These are phyloP conservation scores for Sphaerophoria rueppellii DNA, from an alignment of 2,888 invertebrate species.

Conservation along the genomic window DNA sequence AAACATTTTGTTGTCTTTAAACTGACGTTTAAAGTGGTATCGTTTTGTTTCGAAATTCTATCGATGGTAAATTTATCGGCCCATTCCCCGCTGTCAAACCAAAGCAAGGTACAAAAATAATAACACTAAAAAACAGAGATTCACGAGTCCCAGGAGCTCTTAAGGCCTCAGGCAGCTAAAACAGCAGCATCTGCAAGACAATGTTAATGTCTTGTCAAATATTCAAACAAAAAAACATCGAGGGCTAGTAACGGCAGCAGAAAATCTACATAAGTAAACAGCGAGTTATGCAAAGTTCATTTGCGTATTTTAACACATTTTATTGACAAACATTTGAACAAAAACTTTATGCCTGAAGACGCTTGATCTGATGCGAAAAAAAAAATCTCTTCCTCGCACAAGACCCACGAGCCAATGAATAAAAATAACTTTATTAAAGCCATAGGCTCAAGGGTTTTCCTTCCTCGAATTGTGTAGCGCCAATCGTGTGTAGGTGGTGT, in stretches of 20 bases:
- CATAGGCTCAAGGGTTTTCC: constrained; percentile 9
- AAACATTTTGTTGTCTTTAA: background rate
- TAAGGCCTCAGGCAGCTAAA: background rate
- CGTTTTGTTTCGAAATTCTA: constrained; percentile 12
- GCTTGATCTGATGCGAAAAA: background rate
- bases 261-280: constrained; percentile 69
- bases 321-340: constrained; percentile 62
- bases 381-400: background rate
- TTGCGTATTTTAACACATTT: constrained; percentile 61
- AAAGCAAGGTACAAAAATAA: constrained; percentile 12
- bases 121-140: constrained; percentile 25
- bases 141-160: background rate
- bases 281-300: constrained; percentile 40
- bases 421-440: constrained; percentile 49
- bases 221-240: background rate
- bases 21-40: background rate
- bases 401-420: constrained; percentile 1
- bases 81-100: background rate
- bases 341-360: constrained; percentile 25
- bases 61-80: constrained; percentile 4
- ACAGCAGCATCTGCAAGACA: background rate
- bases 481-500: constrained; percentile 3
- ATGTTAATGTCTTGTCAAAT: constrained; percentile 17
- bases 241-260: constrained; percentile 17
- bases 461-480: background rate